Conservation (phyloP, 2,888 invertebrate genomes). For the Archips xylosteana region DNA sequence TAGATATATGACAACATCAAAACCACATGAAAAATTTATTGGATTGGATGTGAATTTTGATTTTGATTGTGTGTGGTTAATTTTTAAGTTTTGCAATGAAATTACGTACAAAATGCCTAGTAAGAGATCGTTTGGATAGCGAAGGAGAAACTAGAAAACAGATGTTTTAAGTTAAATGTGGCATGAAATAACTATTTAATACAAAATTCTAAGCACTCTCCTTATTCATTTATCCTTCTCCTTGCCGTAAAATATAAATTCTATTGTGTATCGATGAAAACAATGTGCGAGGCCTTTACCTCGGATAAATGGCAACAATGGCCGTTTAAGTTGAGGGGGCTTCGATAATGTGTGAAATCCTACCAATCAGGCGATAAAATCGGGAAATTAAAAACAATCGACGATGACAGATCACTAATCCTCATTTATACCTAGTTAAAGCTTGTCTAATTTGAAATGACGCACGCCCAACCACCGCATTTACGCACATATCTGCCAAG, state of each 20-base stretch:
- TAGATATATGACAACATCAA: slow-evolving; percentile 3
- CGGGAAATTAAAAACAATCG: not conserved
- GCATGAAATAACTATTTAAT: too few relatives aligned
- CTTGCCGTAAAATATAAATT: too few relatives aligned
- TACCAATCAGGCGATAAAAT: not conserved
- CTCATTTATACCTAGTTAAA: too few relatives aligned
- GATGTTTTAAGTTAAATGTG: too few relatives aligned
- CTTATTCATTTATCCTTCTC: too few relatives aligned
- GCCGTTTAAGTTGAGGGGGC: not conserved
- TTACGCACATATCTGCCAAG: too few relatives aligned
- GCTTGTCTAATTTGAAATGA: too few relatives aligned
- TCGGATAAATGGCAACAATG: not conserved
- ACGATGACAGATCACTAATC: not conserved
- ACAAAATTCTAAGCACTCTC: too few relatives aligned
- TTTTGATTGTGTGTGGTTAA: not conserved
- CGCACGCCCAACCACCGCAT: too few relatives aligned
- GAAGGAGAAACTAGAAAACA: too few relatives aligned
- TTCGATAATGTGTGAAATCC: not conserved
- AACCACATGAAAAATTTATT: not conserved
- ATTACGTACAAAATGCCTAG: too few relatives aligned
- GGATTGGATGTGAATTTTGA: not conserved
- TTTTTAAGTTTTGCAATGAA: not conserved
- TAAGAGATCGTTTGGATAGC: too few relatives aligned
- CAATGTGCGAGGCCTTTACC: not conserved
- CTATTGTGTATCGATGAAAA: not conserved